phyloP scores from a whole-genome alignment of 2,113 vertebrate genomes.

The Prunella fulvescens region DNA sequence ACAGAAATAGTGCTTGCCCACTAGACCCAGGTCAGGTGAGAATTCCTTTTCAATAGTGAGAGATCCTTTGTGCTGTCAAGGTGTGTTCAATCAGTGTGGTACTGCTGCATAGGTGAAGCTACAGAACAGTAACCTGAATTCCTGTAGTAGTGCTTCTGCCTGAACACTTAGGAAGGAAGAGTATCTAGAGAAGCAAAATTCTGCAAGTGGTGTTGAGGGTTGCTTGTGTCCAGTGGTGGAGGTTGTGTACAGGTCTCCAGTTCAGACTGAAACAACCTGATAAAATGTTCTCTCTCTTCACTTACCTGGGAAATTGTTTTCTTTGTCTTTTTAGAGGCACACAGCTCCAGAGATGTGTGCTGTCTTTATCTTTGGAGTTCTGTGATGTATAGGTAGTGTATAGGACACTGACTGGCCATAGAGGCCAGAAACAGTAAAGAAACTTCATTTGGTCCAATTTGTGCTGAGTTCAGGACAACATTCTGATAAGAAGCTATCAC shows the following conservation, averaged over 20 bases:
- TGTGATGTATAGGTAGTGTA: rapidly evolving
- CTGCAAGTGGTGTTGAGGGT: neutral
- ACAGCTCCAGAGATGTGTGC: neutral
- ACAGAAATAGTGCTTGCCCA: rapidly evolving
- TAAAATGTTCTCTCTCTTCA: neutral
- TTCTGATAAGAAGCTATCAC: neutral
- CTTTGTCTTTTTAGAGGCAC: neutral
- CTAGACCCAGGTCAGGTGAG: neutral
- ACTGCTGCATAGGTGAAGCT: neutral
- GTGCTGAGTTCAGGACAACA: neutral
- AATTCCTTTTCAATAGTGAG: neutral
- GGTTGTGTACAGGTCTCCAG: neutral
- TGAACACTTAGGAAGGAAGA: neutral
- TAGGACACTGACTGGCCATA: rapidly evolving
- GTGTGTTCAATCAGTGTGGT: neutral
- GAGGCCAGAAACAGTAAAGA: neutral
- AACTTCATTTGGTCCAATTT: neutral
- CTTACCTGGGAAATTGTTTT: neutral
- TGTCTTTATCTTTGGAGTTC: neutral
- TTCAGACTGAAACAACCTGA: neutral
- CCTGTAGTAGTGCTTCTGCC: neutral
- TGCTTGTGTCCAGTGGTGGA: neutral
- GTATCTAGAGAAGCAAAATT: neutral
- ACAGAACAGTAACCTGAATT: neutral
- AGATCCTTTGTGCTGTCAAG: neutral